Evolutionary conservation across 2,113 vertebrate species (phyloP), one percentile per base, ranked within the genome.

Genomic region (Cranoglanis bouderius): DNA sequence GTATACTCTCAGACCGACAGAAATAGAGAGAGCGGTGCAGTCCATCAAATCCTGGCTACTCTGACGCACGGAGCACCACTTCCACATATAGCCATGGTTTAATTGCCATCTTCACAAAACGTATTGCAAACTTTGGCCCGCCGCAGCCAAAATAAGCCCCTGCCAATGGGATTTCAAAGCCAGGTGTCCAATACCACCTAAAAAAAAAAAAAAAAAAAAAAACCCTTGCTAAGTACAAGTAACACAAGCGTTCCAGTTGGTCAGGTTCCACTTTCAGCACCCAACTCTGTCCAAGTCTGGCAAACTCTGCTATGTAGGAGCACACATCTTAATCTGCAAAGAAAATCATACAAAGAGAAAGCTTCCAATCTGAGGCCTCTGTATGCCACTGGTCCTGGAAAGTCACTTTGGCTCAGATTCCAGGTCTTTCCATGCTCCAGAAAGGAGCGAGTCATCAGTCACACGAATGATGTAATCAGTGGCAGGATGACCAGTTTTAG

Each of bases 261-360:
- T 85, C 59, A 75, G 13, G 67, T 46, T 86, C 74, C 24, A 61
- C 85, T 49, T 55, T 77, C 78, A 82, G 49, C 83, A 65, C 35
- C 78, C 49, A 70, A 91, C 43, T 55, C 70, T 88, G 84, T 88
- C 86, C 87, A 90, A 91, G 67, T 75, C 72, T 87, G 90, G 89
- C 82, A 91, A 85, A 61, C 85, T 75, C 67, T 32, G 38, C 49
- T 35, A 29, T 53, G 78, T 46, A 51, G 81, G 67, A 90, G 89
- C 74, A 82, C 81, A 89, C 74, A 82, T 65, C 38, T 85, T 86
- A 85, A 90, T 84, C 86, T 82, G 49, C 82, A 90, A 78, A 85
- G 46, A 72, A 86, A 82, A 86, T 84, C n/a, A 32, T 67, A 89
- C 35, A 87, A 67, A 84, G 55, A 61, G 29, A 90, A 87, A 85